phyloP scores from a whole-genome alignment of 2,888 invertebrate genomes.

The Drepana falcataria region DNA sequence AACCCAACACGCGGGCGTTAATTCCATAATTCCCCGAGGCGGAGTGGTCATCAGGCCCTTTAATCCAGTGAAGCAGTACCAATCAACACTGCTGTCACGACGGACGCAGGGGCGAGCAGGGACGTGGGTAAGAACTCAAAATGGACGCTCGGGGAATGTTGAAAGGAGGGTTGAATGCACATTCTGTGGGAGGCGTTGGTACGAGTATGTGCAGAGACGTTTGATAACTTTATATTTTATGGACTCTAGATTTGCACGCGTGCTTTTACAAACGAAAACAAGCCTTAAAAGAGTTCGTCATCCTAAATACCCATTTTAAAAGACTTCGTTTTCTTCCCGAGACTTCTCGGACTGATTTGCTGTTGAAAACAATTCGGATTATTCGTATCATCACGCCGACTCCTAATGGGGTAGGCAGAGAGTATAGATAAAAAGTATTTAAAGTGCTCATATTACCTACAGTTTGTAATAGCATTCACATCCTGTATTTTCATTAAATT shows the following conservation, averaged over 20 bases:
- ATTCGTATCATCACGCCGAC: no score
- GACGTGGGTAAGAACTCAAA: conserved; percentile 30
- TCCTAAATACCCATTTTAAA: no score
- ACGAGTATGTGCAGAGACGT: conserved; percentile 4
- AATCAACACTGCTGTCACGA: conserved; percentile 63
- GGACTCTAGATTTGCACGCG: background rate
- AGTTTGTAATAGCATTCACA: no score
- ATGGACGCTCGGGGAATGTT: conserved; percentile 37
- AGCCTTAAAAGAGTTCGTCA: no score
- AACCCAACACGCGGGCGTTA: conserved; percentile 36
- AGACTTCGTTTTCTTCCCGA: no score
- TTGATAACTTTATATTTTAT: background rate
- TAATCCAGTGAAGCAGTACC: conserved; percentile 68
- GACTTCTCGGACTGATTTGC: no score
- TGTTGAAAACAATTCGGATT: no score
- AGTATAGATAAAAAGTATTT: no score
- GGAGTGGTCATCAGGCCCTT: conserved; percentile 62
- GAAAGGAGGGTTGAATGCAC: conserved; percentile 21
- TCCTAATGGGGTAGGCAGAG: no score
- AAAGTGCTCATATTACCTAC: no score
- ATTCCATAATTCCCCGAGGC: conserved; percentile 56
- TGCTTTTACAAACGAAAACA: no score
- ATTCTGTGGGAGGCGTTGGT: conserved; percentile 1
- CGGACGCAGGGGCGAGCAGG: conserved; percentile 34
- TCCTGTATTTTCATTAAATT: no score